phyloP scores from a whole-genome alignment of 53 echinoderm and acorn worm species.

The Stichopus horrens region DNA sequence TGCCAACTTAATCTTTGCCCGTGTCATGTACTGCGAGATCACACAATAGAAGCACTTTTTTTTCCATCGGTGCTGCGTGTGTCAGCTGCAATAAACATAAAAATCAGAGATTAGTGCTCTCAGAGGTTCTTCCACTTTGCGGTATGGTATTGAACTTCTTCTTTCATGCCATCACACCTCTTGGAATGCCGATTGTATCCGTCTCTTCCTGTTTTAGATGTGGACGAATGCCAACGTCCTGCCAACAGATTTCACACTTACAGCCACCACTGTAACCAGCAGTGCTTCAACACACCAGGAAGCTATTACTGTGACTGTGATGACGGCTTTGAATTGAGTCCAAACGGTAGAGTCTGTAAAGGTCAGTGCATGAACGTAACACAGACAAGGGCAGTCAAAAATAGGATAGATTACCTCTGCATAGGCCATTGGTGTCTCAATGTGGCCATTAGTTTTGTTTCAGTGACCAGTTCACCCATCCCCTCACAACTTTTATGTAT shows the following conservation, averaged over 20 bases:
- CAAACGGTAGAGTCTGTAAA: conserved; percentile 98
- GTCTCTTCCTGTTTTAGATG: conserved; percentile 44
- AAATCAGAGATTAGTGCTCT: no score
- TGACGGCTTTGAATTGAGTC: conserved; percentile 89
- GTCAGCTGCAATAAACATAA: no score
- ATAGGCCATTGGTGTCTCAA: background rate
- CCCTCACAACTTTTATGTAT: no score
- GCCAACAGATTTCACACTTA: conserved; percentile 48
- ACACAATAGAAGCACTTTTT: no score
- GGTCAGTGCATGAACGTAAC: conserved; percentile 48
- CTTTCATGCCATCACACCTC: no score
- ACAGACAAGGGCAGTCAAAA: background rate
- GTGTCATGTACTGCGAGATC: no score
- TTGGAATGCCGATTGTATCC: background rate
- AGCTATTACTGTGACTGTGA: conserved; percentile 98
- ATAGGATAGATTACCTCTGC: background rate
- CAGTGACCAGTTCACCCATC: no score
- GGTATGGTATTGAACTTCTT: no score
- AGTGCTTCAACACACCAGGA: conserved; percentile 84
- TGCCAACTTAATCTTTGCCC: no score
- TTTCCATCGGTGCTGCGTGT: no score
- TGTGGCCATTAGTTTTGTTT: no score
- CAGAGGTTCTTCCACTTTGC: no score
- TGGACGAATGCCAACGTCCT: conserved; percentile 83
- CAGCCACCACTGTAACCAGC: conserved; percentile 86